Base-by-base conservation (phyloP, 2,888 invertebrate genomes). In the Crematogaster levior region DNA sequence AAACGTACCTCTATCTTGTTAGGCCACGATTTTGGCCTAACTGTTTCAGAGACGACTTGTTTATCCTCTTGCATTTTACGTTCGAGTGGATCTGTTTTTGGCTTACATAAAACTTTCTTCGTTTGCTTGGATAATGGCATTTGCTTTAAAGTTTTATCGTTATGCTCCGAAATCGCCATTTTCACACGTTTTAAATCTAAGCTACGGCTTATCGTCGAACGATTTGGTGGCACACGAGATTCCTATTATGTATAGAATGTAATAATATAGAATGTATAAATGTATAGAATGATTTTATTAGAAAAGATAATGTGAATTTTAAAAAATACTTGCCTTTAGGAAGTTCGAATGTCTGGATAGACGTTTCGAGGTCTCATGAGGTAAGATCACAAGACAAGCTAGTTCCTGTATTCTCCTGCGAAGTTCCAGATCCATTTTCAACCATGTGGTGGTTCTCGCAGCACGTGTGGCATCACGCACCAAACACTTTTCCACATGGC, bases 401-500 rank as follows among this genome's bases (percentile, higher is more conserved):
- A 96, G 93, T 74, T 96, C 96, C 92, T 97, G 96, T 75, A 97
- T 96, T 89, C 96, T 96, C 84, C 96, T 95, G 82, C 96, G 95
- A 70, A 96, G 92, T 72, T 95, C 95, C 79, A 95, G 92, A 83
- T 96, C 96, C 95, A 97, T 95, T 90, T 96, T 95, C 56, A 96
- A 94, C 97, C 97, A 97, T 0, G 96, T 95, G 7, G 96, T 95
- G 12, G 96, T 96, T 43, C 96, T 95, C 88, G 96, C 96, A 4
- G 96, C 96, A 27, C 96, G 95, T 6, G 96, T 95, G 27, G 97
- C 97, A 91, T 97, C 97, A 30, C 97, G 95, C 10, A 97, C 96
- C 63, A 97, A 95, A 90, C 97, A 96, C 86, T 96, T 96, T 91
- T 97, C 97, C 43, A 97, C 96, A 61, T 96, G 96, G n/a, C 95